Evolutionary conservation across 2,113 vertebrate genomes (phyloP).

Genomic region (Megaleporinus macrocephalus): DNA sequence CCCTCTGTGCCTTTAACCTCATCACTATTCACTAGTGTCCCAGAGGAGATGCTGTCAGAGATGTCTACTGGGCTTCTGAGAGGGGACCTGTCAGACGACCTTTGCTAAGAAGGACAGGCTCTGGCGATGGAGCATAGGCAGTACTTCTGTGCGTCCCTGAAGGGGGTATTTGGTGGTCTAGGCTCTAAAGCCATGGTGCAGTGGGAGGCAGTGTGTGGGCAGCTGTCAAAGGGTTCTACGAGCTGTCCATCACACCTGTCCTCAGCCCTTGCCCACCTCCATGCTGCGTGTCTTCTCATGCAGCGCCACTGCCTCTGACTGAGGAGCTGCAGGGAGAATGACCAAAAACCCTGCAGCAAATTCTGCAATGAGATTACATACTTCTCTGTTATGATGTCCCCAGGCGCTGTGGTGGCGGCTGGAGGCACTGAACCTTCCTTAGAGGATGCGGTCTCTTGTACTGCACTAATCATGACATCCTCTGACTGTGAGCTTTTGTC

Average conservation of each 20-base stretch:
- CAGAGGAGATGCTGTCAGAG: not conserved
- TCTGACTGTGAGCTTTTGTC: not conserved
- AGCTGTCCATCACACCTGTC: constrained; percentile 15
- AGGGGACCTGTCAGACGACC: not conserved
- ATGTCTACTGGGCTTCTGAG: constrained; percentile 14
- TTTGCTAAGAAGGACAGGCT: not conserved
- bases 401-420: not conserved
- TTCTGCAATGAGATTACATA: constrained; percentile 38
- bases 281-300: not conserved
- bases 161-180: constrained; percentile 2
- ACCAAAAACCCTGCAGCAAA: constrained; percentile 29
- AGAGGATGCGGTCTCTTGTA: not conserved
- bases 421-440: not conserved
- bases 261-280: constrained; percentile 13
- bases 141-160: not conserved
- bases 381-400: constrained; percentile 33
- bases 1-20: not conserved
- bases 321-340: constrained; percentile 9
- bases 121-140: not conserved
- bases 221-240: constrained; percentile 28
- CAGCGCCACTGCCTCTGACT: not conserved
- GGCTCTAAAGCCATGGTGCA: constrained; percentile 7
- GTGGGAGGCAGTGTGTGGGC: constrained; percentile 1
- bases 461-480: constrained; percentile 14
- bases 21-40: constrained; percentile 1